Base-by-base conservation (phyloP, 2,113 vertebrate genomes). In the Mesocricetus auratus region DNA sequence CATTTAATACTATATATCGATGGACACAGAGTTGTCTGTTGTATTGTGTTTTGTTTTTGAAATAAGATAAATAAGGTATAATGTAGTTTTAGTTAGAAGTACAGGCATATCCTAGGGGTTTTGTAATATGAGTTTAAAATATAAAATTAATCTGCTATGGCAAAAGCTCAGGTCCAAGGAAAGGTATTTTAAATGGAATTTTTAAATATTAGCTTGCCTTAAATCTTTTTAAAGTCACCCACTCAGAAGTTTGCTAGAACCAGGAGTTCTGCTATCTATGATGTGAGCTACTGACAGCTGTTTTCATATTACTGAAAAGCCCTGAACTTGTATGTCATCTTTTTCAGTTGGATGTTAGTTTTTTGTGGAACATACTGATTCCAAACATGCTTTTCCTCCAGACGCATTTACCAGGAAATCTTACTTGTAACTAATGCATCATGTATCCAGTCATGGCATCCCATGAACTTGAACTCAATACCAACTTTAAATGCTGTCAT, bases 41-140 rank as follows among this genome's bases (percentile, higher is more conserved):
- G 24, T 17, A 75, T 74, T 88, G 45, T 89, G 93, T 93, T 89
- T n/a, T 94, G 13, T 58, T 26, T 86, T 90, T 92, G 3, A 92
- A 62, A 86, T 86, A 66, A 22, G 24, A 16, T 75, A 64, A 93
- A 81, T 85, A 69, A 96, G 79, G 60, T 71, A 79, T 64, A 87
- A 93, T 73, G 24, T 1, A 39, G 45, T 45, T 89, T 87, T 77
- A 79, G 62, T 75, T 39, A 39, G 88, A 93, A 69, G 78, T 47
- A 45, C 17, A 42, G 45, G 29, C 50, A 39, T 81, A 78, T 36
- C 42, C 74, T 94, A 2, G 31, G 78, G 50, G 29, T 33, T 10
- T 53, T 39, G 45, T 50, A 21, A 26, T 26, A 5, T 50, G 21
- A 90, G 17, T 94, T 92, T 93, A 95, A 96, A 95, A 83, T 71